Conservation (phyloP, 2,113 vertebrate species). For the Columbina picui region DNA sequence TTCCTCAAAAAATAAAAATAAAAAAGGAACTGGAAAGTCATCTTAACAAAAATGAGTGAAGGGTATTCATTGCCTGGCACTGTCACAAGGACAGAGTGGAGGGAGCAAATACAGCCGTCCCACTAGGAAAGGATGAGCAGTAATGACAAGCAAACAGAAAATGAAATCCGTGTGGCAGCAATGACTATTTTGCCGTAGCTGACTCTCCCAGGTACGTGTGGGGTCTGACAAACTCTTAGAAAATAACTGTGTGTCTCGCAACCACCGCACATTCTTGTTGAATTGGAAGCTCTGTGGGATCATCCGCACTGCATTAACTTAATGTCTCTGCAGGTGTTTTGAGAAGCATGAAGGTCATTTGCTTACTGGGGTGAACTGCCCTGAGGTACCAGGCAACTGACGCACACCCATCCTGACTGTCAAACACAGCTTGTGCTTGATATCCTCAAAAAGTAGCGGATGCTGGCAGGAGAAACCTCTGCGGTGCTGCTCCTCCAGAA, state of each 20-base stretch:
- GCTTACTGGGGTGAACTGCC: not conserved
- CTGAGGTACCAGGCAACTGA: not conserved
- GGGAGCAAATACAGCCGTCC: not conserved
- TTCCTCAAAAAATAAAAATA: not conserved
- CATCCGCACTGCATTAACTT: not conserved
- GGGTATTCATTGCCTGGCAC: not conserved
- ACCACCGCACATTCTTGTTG: rapidly evolving
- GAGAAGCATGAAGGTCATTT: not conserved
- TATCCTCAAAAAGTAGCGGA: not conserved
- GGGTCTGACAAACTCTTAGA: not conserved
- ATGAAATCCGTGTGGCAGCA: not conserved
- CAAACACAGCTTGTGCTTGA: not conserved
- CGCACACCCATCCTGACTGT: not conserved
- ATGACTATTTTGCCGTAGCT: not conserved
- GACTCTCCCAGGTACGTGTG: not conserved
- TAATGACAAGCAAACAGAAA: not conserved
- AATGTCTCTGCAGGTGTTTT: not conserved
- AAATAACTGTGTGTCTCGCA: not conserved
- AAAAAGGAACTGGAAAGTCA: not conserved
- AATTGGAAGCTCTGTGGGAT: not conserved
- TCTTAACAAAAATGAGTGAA: not conserved
- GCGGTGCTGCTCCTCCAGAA: not conserved
- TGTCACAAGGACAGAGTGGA: not conserved
- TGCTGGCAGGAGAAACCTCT: not conserved
- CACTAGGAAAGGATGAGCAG: not conserved